Evolutionary conservation across 1,140 invertebrate species (phyloP).

Genomic region (Orchesella cincta): DNA sequence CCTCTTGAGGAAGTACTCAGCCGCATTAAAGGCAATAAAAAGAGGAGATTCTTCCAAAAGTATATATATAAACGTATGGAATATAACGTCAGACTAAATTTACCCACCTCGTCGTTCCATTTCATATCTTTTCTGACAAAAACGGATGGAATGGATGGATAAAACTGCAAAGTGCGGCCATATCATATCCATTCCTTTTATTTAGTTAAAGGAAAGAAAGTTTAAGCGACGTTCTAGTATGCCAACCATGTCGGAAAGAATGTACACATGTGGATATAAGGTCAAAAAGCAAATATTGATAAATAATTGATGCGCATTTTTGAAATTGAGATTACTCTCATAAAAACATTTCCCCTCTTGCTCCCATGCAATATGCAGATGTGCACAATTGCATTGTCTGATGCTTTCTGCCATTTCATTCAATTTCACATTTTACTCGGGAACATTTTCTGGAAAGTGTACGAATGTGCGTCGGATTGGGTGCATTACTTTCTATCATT

Average conservation of each 20-base stretch:
- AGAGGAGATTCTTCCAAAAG: neutral
- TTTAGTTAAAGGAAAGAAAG: no score
- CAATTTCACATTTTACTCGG: neutral
- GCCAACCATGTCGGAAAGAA: no score
- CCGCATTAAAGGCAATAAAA: slow-evolving; percentile 24
- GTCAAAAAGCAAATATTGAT: slow-evolving; percentile 1
- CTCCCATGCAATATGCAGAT: neutral
- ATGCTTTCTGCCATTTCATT: slow-evolving; percentile 8
- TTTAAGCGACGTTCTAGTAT: no score
- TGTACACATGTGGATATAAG: neutral
- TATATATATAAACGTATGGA: neutral
- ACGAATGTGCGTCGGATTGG: no score
- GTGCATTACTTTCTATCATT: no score
- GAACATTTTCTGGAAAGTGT: no score
- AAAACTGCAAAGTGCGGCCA: no score
- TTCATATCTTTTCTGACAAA: neutral
- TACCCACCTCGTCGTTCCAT: neutral
- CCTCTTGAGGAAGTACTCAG: slow-evolving; percentile 23
- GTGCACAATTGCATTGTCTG: neutral
- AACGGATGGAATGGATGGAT: no score
- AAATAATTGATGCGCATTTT: slow-evolving; percentile 23
- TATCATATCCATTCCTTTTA: no score
- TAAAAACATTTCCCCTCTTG: neutral
- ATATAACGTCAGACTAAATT: neutral
- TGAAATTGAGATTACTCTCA: slow-evolving; percentile 18